A percentile compares a stretch with the other conserved stretches of the same genome.
These are phyloP conservation scores for Dasysyrphus albostriatus DNA, from an alignment of 2,888 invertebrate species.

Conservation along the genomic window DNA sequence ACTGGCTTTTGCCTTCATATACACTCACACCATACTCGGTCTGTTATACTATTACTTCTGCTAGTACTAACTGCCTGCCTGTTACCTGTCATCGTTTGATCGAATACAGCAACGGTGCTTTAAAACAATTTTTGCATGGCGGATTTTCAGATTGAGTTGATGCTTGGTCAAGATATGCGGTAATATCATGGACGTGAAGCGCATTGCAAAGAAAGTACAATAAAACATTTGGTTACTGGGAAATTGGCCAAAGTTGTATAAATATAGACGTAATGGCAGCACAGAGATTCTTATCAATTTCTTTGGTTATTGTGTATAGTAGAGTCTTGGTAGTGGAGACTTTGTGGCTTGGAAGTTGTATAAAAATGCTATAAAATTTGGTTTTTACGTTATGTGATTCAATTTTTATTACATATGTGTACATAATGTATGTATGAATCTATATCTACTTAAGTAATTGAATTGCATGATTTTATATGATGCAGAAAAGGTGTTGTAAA, in stretches of 20 bases:
- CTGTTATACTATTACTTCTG: background rate
- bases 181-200: conserved; percentile 64
- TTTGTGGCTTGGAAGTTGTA: conserved; percentile 37
- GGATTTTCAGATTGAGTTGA: conserved; percentile 48
- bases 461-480: conserved; percentile 7
- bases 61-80: background rate
- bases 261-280: conserved; percentile 58
- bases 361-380: conserved; percentile 36
- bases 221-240: conserved; percentile 15
- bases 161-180: conserved; percentile 73
- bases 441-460: background rate
- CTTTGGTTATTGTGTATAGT: background rate
- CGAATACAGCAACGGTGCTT: conserved; percentile 46
- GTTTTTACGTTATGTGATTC: conserved; percentile 52
- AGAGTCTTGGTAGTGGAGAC: conserved; percentile 13
- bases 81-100: conserved; percentile 68
- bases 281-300: conserved; percentile 67
- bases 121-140: conserved; percentile 56
- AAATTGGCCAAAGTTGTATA: conserved; percentile 62
- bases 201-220: conserved; percentile 61
- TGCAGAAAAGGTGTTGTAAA: conserved; percentile 49
- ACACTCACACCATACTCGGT: background rate
- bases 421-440: background rate
- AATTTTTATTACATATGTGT: conserved; percentile 27
- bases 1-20: conserved; percentile 18